Evolutionary conservation across 2,797 vertebrate species (phyloP), one percentile per base, ranked within the genome.

Genomic region (Selene dorsalis): DNA sequence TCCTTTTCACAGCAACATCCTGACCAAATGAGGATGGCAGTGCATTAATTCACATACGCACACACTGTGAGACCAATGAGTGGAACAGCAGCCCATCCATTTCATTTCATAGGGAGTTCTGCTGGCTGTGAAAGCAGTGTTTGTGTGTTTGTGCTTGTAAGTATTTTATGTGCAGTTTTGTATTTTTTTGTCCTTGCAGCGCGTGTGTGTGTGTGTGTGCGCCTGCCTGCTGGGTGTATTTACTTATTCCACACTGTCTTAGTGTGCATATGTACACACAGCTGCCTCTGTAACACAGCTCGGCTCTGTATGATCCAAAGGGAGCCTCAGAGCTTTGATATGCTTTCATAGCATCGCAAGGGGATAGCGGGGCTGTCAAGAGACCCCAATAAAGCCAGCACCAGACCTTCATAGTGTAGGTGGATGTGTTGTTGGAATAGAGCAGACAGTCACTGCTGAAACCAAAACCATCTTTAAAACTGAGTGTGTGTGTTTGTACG

Each of bases 241-340:
- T 91, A 86, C 85, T 85, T 73, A 77, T 74, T 79, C 58, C 80
- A 24, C 84, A 80, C 73, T 82, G 82, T 89, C 84, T 91, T 75
- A 84, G 82, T 81, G 69, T 86, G 85, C 73, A 79, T 84, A 88
- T 89, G 87, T 85, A 84, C 82, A 91, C 81, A 83, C 86, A 86
- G 75, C 85, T 90, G 90, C 83, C 83, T 87, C 69, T 77, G 63
- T 59, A 84, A 76, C 68, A 71, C 73, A 65, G 62, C 79, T 81
- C 65, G 22, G 68, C 82, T 82, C 80, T 26, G 67, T 82, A 76
- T 87, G 84, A 78, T 87, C 79, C 67, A 81, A 79, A 77, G 48
- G 60, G 63, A 80, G 75, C 78, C 75, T 77, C 62, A 39, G 68
- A 67, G 78, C 80, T 87, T 86, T 90, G 60, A 89, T 88, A 77